Evolutionary conservation across 2,888 invertebrate species (phyloP).

Genomic region (Heliconius ethilla): DNA sequence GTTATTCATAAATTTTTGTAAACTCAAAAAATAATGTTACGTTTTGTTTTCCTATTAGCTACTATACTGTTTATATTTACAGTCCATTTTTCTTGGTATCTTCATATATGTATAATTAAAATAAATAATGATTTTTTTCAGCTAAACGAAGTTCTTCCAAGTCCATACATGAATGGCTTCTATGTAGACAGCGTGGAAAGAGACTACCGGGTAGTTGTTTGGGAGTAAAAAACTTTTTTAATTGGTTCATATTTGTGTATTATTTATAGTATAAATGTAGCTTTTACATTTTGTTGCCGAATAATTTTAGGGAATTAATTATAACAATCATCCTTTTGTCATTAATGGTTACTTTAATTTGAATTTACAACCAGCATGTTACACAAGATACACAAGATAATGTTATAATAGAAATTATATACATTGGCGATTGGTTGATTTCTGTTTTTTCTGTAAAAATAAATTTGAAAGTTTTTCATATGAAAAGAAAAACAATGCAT

Average conservation of each 20-base stretch:
- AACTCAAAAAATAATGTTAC: not conserved
- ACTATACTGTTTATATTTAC: not conserved
- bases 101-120: not conserved
- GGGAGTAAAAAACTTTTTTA: conserved; percentile 53
- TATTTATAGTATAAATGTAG: not conserved
- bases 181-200: conserved; percentile 66
- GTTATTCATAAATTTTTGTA: not conserved
- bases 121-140: conserved; percentile 49
- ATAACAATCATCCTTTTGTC: too few relatives aligned
- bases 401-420: too few relatives aligned
- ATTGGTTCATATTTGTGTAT: not conserved
- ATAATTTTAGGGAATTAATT: not conserved
- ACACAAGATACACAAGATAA: too few relatives aligned
- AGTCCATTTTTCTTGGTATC: not conserved
- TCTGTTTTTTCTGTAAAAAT: too few relatives aligned
- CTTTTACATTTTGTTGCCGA: not conserved
- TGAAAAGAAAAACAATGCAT: too few relatives aligned
- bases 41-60: too few relatives aligned
- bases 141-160: conserved; percentile 58
- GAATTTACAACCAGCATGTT: too few relatives aligned
- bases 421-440: too few relatives aligned
- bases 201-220: conserved; percentile 64
- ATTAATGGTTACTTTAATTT: too few relatives aligned
- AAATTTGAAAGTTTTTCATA: too few relatives aligned
- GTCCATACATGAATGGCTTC: conserved; percentile 63